A percentile compares a stretch with the other conserved stretches of the same genome.
Conservation (phyloP, 2,113 vertebrate species). For the Eurystomus gularis region DNA sequence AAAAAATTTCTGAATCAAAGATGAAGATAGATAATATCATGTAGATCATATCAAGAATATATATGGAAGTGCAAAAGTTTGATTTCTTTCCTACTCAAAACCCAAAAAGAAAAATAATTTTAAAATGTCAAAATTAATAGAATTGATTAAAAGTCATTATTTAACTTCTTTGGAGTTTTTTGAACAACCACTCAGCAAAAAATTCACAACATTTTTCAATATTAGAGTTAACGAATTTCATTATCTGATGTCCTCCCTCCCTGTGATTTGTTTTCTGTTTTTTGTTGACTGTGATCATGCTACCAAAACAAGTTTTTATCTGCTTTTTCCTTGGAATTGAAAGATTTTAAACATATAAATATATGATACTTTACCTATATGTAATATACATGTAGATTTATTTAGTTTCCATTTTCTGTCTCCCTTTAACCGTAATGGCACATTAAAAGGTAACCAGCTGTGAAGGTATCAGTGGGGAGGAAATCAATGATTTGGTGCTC, state of each 20-base stretch:
- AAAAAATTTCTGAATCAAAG: not conserved
- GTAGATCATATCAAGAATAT: not conserved
- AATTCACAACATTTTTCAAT: not conserved
- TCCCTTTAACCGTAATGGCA: not conserved
- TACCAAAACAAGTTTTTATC: not conserved
- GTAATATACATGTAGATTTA: not conserved
- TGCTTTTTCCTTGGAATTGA: not conserved
- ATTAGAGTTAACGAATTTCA: not conserved
- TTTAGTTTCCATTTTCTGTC: not conserved
- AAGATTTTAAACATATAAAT: not conserved
- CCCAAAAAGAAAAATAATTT: not conserved
- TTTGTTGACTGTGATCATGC: not conserved
- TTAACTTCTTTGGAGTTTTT: not conserved
- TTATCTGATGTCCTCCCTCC: not conserved
- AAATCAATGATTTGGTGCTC: constrained; percentile 44
- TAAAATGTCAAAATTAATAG: not conserved
- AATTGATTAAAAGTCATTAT: not conserved
- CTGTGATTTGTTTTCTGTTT: not conserved
- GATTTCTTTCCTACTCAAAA: not conserved
- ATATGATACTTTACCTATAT: not conserved
- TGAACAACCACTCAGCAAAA: not conserved
- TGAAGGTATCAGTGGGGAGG: not conserved
- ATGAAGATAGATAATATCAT: not conserved
- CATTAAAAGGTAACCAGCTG: constrained; percentile 22
- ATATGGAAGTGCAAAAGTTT: not conserved